Base-by-base conservation (phyloP, 2,797 vertebrate species). In the Columba guinea region DNA sequence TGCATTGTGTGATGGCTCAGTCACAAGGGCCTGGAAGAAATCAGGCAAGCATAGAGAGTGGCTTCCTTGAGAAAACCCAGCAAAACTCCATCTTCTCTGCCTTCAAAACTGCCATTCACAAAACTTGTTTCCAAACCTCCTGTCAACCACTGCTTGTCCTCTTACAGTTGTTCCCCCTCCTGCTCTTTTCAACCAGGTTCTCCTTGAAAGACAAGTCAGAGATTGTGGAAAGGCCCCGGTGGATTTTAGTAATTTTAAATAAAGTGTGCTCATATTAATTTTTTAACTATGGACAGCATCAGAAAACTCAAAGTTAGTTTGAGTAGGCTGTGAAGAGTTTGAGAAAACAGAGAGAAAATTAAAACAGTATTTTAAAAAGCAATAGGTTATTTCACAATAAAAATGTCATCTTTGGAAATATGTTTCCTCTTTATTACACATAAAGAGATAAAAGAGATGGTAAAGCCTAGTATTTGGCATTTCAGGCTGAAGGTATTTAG, bases 361-460 rank as follows among this genome's bases (percentile, higher is more conserved):
- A 80, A 89, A 88, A 11, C 55, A 59, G 32, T 51, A 39, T 75
- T 95, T 93, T 17, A 4, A 91, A 89, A 93, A 92, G 24, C n/a
- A 91, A 32, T 13, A 37, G 30, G 21, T 79, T 94, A 49, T 89
- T 93, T 89, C 32, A 77, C 22, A 91, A 81, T 62, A 81, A 94
- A 91, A 84, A 91, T 34, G 62, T 84, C 76, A 59, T 55, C 16
- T 93, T 94, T 88, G 73, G 68, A 91, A 91, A 76, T 84, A 68
- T 0, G 1, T 82, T 79, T 94, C 44, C 49, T 88, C 90, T 73
- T 92, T 65, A 22, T 73, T 84, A 73, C 68, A 73, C 24, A 41
- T 5, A 85, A 6, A 70, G 51, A 82, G 49, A 56, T 58, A 89
- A 93, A 86, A 28, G 65, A 70, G 55, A 69, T 87, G 84, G 23